A percentile compares a stretch with the other conserved stretches of the same genome.
phyloP scores from a whole-genome alignment of 2,797 vertebrate species.

The Lutjanus campechanus region DNA sequence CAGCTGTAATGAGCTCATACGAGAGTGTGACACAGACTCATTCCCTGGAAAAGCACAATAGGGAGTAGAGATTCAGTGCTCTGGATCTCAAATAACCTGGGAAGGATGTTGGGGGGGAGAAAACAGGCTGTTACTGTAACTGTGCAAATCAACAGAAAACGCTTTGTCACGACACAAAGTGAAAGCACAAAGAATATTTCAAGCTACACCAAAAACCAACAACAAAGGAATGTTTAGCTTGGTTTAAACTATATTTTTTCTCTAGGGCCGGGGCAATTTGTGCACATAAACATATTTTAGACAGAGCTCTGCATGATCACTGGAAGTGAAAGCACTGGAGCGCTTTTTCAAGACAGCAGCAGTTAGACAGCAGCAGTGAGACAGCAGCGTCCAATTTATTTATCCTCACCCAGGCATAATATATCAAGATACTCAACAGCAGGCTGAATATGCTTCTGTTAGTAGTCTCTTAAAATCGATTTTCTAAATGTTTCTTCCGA shows the following conservation, averaged over 20 bases:
- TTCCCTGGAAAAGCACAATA: conserved; percentile 20
- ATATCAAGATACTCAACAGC: too few species aligned
- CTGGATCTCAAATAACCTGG: conserved; percentile 13
- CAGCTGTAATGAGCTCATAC: conserved; percentile 38
- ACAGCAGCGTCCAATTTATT: too few species aligned
- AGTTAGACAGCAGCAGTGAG: too few species aligned
- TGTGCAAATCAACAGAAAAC: conserved; percentile 31
- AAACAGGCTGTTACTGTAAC: conserved; percentile 15
- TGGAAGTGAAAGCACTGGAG: too few species aligned
- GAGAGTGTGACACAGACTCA: background rate
- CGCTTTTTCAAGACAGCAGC: too few species aligned
- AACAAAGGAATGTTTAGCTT: conserved; percentile 20
- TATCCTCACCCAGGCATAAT: too few species aligned
- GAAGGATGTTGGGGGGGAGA: background rate
- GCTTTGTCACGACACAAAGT: background rate
- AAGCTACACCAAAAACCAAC: conserved; percentile 26
- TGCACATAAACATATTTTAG: too few species aligned
- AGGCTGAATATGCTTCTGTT: too few species aligned
- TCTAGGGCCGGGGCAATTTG: too few species aligned
- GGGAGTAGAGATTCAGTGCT: conserved; percentile 12
- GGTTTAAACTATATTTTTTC: conserved; percentile 14
- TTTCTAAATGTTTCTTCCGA: too few species aligned
- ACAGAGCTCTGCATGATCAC: too few species aligned
- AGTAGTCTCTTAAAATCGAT: too few species aligned
- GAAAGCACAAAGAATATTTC: conserved; percentile 17